These are phyloP conservation scores for Leucozona laternaria DNA, from an alignment of 2,888 invertebrate species.

Conservation along the genomic window DNA sequence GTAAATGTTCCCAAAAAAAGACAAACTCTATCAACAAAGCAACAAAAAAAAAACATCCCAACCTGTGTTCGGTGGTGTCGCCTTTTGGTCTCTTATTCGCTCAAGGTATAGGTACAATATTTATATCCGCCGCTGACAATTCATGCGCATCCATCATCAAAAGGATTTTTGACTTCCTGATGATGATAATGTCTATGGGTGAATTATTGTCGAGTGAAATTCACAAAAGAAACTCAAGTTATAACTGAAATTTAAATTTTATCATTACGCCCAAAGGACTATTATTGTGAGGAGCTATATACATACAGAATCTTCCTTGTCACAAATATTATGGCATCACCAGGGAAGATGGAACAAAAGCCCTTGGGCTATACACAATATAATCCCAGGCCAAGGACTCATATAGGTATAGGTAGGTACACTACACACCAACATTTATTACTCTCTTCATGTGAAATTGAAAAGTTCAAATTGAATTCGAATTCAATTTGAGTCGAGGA, in stretches of 20 bases:
- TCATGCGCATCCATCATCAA: constrained; percentile 31
- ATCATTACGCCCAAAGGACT: constrained; percentile 58
- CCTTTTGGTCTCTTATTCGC: constrained; percentile 8
- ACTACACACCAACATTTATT: constrained; percentile 50
- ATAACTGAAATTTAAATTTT: constrained; percentile 69
- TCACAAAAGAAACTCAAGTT: constrained; percentile 71
- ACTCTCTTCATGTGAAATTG: constrained; percentile 79
- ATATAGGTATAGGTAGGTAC: neutral
- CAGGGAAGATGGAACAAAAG: constrained; percentile 31
- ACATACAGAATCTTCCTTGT: neutral
- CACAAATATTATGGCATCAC: neutral
- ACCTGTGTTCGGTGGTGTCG: constrained; percentile 29
- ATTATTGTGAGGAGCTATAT: neutral
- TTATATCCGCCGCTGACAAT: constrained; percentile 22
- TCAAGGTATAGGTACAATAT: neutral
- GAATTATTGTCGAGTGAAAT: constrained; percentile 61
- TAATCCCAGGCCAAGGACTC: constrained; percentile 27
- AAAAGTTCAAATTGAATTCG: constrained; percentile 83
- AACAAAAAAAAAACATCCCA: neutral
- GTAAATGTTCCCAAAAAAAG: constrained; percentile 30
- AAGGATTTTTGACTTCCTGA: constrained; percentile 63
- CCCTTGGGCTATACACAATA: constrained; percentile 46
- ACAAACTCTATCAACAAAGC: neutral
- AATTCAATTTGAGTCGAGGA: constrained; percentile 80
- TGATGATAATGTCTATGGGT: constrained; percentile 1